Evolutionary conservation across 1,140 invertebrate genomes (phyloP).

Genomic region (Temnothorax nylanderi): DNA sequence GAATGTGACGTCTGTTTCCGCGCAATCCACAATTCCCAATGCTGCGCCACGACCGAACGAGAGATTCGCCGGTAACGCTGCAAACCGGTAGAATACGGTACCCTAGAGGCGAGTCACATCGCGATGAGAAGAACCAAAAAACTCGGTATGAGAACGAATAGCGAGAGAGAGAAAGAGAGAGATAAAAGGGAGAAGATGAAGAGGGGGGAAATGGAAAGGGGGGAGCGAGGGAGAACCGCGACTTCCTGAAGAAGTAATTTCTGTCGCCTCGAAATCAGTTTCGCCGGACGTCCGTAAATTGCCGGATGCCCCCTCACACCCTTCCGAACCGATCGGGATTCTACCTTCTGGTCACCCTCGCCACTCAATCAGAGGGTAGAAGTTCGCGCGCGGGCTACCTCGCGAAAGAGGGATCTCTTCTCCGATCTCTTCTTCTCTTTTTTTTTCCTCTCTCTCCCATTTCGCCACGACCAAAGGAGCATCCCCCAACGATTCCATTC

Average conservation of each 20-base stretch:
- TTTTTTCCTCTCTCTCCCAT: conserved; percentile 24
- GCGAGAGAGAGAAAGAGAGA: neutral
- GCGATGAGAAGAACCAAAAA: conserved; percentile 24
- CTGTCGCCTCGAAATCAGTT: conserved; percentile 72
- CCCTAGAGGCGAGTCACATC: conserved; percentile 14
- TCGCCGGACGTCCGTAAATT: conserved; percentile 72
- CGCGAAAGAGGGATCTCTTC: conserved; percentile 21
- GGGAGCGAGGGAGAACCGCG: conserved; percentile 24
- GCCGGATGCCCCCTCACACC: conserved; percentile 55
- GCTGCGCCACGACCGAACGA: conserved; percentile 1
- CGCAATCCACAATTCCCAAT: conserved; percentile 11
- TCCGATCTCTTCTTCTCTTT: neutral
- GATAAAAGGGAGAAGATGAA: neutral
- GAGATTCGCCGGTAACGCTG: conserved; percentile 20
- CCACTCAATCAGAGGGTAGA: conserved; percentile 55
- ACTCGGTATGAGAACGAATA: conserved; percentile 19
- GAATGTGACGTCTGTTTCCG: conserved; percentile 6
- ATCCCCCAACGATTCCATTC: conserved; percentile 21
- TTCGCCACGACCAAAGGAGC: conserved; percentile 21
- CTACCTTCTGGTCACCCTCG: conserved; percentile 39
- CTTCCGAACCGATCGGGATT: conserved; percentile 25
- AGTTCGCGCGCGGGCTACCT: neutral
- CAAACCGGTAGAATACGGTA: neutral
- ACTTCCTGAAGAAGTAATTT: conserved; percentile 71
- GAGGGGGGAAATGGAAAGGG: neutral